These are phyloP conservation scores for Thalassaphorura encarpata DNA, from an alignment of 1,140 invertebrate genomes.

Conservation along the genomic window DNA sequence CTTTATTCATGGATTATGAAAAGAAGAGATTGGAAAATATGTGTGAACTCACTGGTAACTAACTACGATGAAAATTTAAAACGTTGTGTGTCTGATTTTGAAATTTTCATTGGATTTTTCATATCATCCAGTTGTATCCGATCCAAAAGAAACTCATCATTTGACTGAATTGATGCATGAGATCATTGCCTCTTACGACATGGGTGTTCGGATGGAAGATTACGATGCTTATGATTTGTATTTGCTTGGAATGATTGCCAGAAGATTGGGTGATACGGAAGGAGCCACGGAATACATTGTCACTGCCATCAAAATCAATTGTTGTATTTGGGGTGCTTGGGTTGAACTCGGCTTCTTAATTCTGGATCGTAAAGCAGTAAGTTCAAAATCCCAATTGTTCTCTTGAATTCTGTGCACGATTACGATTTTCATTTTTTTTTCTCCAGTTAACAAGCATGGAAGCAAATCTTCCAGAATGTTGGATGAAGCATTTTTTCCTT, in stretches of 20 bases:
- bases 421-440: neutral
- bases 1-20: constrained; percentile 75
- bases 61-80: too few species aligned
- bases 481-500: constrained; percentile 90
- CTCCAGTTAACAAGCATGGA: constrained; percentile 50
- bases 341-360: constrained; percentile 78
- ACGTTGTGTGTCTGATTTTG: too few species aligned
- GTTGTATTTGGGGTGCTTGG: constrained; percentile 88
- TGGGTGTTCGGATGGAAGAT: constrained; percentile 49
- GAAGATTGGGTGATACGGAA: constrained; percentile 67
- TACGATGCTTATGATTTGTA: constrained; percentile 83
- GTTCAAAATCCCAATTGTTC: constrained; percentile 27
- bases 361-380: constrained; percentile 57
- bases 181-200: constrained; percentile 37
- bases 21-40: constrained; percentile 78
- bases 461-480: constrained; percentile 65
- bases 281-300: constrained; percentile 65
- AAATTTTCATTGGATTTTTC: constrained; percentile 4
- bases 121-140: constrained; percentile 30
- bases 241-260: constrained; percentile 81
- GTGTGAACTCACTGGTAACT: constrained; percentile 56
- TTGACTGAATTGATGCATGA: constrained; percentile 22
- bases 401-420: constrained; percentile 17
- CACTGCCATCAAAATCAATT: constrained; percentile 62
- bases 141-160: constrained; percentile 45